Evolutionary conservation across 2,113 vertebrate genomes (phyloP).

Genomic region (Rhombomys opimus): DNA sequence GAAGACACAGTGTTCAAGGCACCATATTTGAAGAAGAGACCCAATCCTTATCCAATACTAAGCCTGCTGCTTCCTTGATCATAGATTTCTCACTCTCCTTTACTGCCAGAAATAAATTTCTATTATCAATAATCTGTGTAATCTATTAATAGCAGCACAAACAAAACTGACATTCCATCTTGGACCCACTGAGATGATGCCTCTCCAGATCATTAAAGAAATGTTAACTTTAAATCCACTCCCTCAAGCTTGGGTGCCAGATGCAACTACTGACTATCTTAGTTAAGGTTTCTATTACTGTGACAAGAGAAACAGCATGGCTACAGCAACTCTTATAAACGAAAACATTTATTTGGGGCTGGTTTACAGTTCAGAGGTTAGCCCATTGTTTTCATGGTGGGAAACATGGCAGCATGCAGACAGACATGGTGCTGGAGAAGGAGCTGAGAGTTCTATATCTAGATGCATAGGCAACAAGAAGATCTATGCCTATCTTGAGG

Average conservation of each 20-base stretch:
- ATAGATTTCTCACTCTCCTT: neutral
- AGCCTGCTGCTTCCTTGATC: neutral
- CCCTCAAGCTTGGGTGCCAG: neutral
- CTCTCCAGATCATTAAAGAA: neutral
- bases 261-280: neutral
- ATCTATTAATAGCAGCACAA: neutral
- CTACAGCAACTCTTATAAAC: no score
- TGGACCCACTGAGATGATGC: neutral
- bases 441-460: neutral
- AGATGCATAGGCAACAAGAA: neutral
- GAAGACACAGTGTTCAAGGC: neutral
- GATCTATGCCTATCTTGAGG: neutral
- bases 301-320: no score
- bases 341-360: no score
- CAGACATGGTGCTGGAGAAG: neutral
- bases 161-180: neutral
- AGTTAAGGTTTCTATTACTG: no score
- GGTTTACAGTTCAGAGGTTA: no score
- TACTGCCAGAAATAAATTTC: neutral
- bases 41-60: neutral
- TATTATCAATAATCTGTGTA: neutral
- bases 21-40: neutral
- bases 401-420: neutral
- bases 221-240: neutral
- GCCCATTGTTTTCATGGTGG: no score